Conservation (phyloP, 2,797 vertebrate species). For the Mormyrus hasselquistii region DNA sequence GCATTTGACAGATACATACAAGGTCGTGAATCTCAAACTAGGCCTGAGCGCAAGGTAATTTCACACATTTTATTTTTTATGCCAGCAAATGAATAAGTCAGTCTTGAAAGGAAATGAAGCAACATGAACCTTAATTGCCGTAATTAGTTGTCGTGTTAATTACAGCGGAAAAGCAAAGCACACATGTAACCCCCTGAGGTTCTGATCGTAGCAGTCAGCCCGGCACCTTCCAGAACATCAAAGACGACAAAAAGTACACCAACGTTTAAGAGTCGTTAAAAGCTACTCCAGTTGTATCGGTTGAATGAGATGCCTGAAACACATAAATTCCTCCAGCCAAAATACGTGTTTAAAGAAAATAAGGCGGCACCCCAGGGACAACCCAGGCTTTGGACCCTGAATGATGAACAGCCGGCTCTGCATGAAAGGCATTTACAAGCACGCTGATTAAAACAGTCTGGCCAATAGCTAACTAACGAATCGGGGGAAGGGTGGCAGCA, state of each 20-base stretch:
- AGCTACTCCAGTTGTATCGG: background rate
- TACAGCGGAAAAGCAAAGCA: background rate
- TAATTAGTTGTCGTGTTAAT: background rate
- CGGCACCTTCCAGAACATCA: background rate
- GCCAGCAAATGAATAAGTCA: background rate
- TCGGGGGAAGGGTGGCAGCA: background rate
- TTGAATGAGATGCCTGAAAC: background rate
- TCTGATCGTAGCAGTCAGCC: background rate
- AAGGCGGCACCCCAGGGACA: background rate
- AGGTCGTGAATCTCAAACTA: background rate
- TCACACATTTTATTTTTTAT: background rate
- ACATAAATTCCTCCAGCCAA: background rate
- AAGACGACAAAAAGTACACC: background rate
- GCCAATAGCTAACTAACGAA: background rate
- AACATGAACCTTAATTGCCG: background rate
- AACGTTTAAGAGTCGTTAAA: slow-evolving; percentile 14
- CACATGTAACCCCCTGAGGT: background rate
- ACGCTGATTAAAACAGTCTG: background rate
- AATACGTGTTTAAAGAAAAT: background rate
- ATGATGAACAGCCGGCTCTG: background rate
- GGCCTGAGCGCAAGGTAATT: background rate
- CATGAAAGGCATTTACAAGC: background rate
- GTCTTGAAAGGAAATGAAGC: background rate
- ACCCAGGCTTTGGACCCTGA: background rate
- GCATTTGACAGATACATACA: background rate